Percentiles rank a stretch among this genome's conserved stretches.
These are phyloP conservation scores for Ferdinandea cuprea DNA, from an alignment of 2,888 invertebrate species.

Conservation along the genomic window DNA sequence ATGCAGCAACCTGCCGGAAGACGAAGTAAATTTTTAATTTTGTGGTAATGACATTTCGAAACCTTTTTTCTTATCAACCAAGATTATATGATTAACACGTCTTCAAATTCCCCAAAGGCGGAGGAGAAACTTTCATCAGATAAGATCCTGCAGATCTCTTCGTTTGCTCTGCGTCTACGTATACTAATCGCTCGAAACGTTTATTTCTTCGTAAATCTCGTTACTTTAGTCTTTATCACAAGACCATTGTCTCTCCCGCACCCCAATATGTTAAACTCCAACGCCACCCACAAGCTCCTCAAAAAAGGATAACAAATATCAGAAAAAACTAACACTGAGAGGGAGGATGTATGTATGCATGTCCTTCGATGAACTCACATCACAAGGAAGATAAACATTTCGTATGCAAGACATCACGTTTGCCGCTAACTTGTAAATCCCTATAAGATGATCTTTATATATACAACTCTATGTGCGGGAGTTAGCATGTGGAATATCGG, in stretches of 20 bases:
- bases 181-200: constrained; percentile 52
- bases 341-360: constrained; percentile 46
- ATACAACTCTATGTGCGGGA: constrained; percentile 48
- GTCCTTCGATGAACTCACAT: constrained; percentile 70
- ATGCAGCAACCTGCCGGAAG: neutral
- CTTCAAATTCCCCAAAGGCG: constrained; percentile 48
- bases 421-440: constrained; percentile 74
- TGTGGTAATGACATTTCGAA: constrained; percentile 45
- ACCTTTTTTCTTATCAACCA: constrained; percentile 44
- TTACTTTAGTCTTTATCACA: constrained; percentile 26
- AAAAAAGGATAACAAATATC: constrained; percentile 45
- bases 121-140: constrained; percentile 61
- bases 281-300: constrained; percentile 5
- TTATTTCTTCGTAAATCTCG: constrained; percentile 28
- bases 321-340: constrained; percentile 40
- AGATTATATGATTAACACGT: constrained; percentile 67
- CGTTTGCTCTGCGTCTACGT: constrained; percentile 25
- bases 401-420: constrained; percentile 72
- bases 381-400: constrained; percentile 61
- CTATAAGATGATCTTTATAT: constrained; percentile 71
- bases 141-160: constrained; percentile 50
- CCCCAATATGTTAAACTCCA: constrained; percentile 52
- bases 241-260: neutral
- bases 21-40: constrained; percentile 57
- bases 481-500: constrained; percentile 30